Conservation (phyloP, 2,113 vertebrate genomes). For the Gorilla gorilla region DNA sequence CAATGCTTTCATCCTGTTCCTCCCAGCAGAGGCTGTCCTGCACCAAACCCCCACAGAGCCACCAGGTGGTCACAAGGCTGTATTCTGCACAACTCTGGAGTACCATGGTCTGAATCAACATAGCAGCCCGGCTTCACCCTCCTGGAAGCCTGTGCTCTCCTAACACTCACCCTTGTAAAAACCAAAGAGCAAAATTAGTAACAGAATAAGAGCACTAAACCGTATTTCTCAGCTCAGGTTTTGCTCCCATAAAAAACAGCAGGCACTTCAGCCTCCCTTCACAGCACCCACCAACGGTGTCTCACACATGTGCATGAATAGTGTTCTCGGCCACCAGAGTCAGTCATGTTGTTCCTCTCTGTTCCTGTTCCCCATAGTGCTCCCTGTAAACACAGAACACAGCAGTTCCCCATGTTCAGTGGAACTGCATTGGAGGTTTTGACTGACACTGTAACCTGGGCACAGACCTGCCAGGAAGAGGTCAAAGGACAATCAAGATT, state of each 20-base stretch:
- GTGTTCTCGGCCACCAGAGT: not conserved
- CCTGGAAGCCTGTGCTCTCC: not conserved
- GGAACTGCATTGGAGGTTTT: not conserved
- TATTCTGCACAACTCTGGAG: not conserved
- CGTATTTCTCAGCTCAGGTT: not conserved
- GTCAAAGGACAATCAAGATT: not conserved
- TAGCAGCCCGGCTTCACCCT: not conserved
- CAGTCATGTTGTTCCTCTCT: not conserved
- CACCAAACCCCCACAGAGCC: not conserved
- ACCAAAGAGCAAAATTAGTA: not conserved
- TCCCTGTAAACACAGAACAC: not conserved
- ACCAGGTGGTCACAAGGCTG: not conserved
- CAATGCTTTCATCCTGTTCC: not conserved
- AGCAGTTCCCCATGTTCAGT: fast-evolving
- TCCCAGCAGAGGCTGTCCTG: not conserved
- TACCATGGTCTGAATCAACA: not conserved
- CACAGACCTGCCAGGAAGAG: not conserved
- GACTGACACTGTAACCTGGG: not conserved
- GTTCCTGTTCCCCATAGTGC: not conserved
- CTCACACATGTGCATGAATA: fast-evolving
- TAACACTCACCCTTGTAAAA: not conserved
- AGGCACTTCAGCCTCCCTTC: not conserved
- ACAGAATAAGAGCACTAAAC: not conserved
- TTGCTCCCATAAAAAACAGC: not conserved
- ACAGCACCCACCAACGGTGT: not conserved